Percentiles rank a stretch among this genome's conserved stretches.
Conservation (phyloP, 2,797 vertebrate species). For the Gobionotothen gibberifrons region DNA sequence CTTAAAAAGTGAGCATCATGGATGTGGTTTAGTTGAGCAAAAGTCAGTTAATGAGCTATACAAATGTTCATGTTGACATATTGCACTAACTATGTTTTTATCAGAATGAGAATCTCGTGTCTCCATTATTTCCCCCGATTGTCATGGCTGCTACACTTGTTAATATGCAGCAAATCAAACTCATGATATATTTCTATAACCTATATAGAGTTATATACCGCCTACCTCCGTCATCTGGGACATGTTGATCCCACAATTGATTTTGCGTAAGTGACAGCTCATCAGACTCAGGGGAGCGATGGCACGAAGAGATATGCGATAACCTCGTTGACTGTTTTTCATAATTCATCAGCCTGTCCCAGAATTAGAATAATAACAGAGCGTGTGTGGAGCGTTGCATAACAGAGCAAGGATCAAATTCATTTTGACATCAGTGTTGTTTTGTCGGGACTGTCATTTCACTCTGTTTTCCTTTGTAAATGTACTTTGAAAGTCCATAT, state of each 20-base stretch:
- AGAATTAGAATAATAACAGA: conserved; percentile 15
- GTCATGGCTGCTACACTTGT: neutral
- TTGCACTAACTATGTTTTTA: too few species aligned
- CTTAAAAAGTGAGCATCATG: neutral
- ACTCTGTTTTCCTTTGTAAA: conserved; percentile 12
- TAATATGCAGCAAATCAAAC: neutral
- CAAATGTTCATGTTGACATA: too few species aligned
- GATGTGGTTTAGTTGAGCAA: too few species aligned
- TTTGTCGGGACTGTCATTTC: neutral
- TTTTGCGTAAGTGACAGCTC: conserved; percentile 55
- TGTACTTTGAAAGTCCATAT: conserved; percentile 17
- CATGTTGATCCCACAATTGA: conserved; percentile 34
- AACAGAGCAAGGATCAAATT: neutral
- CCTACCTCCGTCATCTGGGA: conserved; percentile 17
- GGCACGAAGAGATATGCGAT: conserved; percentile 35
- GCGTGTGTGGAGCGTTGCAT: neutral
- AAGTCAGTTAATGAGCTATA: too few species aligned
- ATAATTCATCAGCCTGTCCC: conserved; percentile 14
- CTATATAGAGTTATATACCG: neutral
- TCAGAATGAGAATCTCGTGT: neutral
- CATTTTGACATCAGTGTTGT: conserved; percentile 12
- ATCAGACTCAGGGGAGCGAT: conserved; percentile 41
- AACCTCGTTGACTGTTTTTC: conserved; percentile 27
- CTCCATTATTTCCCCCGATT: neutral
- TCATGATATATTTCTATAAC: neutral